Percentiles rank a stretch among this genome's conserved stretches.
These are phyloP conservation scores for Apocheima hispidaria DNA, from an alignment of 2,888 invertebrate species.

Conservation along the genomic window DNA sequence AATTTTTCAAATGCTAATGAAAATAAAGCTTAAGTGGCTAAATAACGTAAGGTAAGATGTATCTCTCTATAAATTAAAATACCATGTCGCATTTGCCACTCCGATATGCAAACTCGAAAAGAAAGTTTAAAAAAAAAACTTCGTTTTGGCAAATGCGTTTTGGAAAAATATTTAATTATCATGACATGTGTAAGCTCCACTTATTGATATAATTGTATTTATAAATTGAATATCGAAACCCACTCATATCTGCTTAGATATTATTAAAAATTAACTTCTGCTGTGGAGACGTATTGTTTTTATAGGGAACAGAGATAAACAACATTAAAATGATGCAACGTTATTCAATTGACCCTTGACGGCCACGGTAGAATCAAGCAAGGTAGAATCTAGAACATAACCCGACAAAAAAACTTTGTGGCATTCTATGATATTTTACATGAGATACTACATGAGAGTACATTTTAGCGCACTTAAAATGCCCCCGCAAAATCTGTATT, in stretches of 20 bases:
- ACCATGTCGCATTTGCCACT: conserved; percentile 46
- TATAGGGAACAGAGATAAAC: conserved; percentile 24
- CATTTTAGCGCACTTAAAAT: no score
- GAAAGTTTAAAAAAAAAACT: conserved; percentile 26
- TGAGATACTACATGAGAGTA: no score
- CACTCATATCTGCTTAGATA: conserved; percentile 82
- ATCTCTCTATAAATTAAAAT: conserved; percentile 58
- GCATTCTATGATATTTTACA: no score
- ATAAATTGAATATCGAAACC: conserved; percentile 68
- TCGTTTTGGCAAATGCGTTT: conserved; percentile 23
- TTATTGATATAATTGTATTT: conserved; percentile 59
- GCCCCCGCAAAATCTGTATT: no score
- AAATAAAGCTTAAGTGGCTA: conserved; percentile 76
- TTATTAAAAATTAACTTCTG: conserved; percentile 51
- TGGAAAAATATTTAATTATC: conserved; percentile 50
- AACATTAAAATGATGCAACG: neutral
- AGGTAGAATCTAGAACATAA: no score
- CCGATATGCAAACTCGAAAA: conserved; percentile 31
- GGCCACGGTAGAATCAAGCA: no score
- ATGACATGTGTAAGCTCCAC: conserved; percentile 75
- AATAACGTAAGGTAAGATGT: conserved; percentile 76
- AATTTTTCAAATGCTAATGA: conserved; percentile 71
- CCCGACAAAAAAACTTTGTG: no score
- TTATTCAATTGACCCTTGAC: no score
- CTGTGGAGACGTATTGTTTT: conserved; percentile 25